A percentile compares a stretch with the other conserved stretches of the same genome.
phyloP scores from a whole-genome alignment of 2,888 invertebrate species.

The Clostera curtula region DNA sequence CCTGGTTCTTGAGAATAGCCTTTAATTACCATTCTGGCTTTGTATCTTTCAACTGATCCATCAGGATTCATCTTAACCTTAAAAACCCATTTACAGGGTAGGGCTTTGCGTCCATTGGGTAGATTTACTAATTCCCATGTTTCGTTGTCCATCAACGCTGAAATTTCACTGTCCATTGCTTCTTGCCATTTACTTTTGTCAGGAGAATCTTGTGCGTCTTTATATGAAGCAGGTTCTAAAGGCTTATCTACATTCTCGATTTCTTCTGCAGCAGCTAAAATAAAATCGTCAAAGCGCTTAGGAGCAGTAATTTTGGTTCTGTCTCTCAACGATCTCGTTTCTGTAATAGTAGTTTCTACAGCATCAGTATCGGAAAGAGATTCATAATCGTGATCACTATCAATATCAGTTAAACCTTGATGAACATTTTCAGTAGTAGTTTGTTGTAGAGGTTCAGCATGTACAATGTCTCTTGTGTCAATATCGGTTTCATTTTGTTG shows the following conservation, averaged over 20 bases:
- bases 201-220: neutral
- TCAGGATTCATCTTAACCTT: neutral
- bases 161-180: no score
- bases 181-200: neutral
- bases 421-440: no score
- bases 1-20: neutral
- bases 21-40: neutral
- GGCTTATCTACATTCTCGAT: neutral
- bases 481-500: no score
- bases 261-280: neutral
- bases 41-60: neutral
- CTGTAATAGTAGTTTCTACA: no score
- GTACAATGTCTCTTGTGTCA: no score
- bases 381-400: no score
- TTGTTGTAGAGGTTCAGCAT: no score
- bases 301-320: no score
- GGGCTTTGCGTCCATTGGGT: neutral
- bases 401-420: neutral
- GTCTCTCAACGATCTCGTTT: no score
- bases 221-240: no score
- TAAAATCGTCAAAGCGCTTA: no score
- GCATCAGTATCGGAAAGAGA: no score
- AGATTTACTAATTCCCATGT: conserved; percentile 4
- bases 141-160: neutral
- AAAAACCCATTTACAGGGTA: neutral